Evolutionary conservation across 2,888 invertebrate genomes (phyloP).

Genomic region (Trachelus troglodyta): DNA sequence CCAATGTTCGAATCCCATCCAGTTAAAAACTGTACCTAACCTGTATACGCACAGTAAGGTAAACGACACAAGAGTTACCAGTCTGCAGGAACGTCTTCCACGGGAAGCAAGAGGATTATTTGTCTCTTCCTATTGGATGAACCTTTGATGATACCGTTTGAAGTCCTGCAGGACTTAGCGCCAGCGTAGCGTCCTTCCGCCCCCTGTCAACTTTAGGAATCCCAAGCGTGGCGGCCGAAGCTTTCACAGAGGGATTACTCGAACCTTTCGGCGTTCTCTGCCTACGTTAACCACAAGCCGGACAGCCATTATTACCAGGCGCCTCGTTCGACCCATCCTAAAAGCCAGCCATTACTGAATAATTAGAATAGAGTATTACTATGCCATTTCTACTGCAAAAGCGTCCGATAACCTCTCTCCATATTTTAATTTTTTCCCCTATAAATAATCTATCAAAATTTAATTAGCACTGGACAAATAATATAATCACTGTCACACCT

Average conservation of each 20-base stretch:
- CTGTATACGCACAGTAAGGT: neutral
- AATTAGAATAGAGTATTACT: slow-evolving; percentile 46
- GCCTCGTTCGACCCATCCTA: slow-evolving; percentile 33
- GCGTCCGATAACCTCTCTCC: neutral
- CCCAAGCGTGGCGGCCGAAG: slow-evolving; percentile 42
- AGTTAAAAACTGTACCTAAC: neutral
- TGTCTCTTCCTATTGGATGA: slow-evolving; percentile 54
- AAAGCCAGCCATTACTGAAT: slow-evolving; percentile 41
- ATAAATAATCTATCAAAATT: neutral
- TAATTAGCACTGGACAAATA: neutral
- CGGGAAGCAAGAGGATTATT: slow-evolving; percentile 50
- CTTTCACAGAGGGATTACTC: slow-evolving; percentile 59
- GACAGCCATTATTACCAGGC: slow-evolving; percentile 60
- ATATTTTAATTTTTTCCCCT: neutral
- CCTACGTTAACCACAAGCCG: slow-evolving; percentile 59
- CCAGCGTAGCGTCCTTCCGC: slow-evolving; percentile 47
- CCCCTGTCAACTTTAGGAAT: slow-evolving; percentile 29
- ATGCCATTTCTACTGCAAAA: neutral
- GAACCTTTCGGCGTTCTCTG: slow-evolving; percentile 51
- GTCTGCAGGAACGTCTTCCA: neutral
- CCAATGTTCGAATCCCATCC: fast-evolving
- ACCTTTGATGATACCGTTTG: slow-evolving; percentile 64
- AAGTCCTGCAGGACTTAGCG: slow-evolving; percentile 37
- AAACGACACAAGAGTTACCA: neutral
- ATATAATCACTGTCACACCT: neutral